A percentile compares a stretch with the other conserved stretches of the same genome.
phyloP scores from a whole-genome alignment of 2,888 invertebrate genomes.

The Galerucella nymphaeae region DNA sequence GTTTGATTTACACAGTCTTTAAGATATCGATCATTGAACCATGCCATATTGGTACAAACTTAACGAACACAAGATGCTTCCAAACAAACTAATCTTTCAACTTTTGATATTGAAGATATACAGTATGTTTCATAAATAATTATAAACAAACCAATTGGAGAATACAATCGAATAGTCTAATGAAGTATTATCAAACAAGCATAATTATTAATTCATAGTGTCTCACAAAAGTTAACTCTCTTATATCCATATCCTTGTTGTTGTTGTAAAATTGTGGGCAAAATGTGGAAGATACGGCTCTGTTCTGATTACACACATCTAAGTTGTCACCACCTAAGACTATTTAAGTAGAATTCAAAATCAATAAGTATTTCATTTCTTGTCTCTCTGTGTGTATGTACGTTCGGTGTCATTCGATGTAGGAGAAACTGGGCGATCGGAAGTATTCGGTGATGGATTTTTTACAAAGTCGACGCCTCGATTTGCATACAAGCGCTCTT shows the following conservation, averaged over 20 bases:
- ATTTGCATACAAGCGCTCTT: slow-evolving; percentile 61
- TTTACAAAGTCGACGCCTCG: slow-evolving; percentile 41
- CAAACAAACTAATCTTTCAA: background rate
- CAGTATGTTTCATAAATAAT: background rate
- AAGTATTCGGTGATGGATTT: slow-evolving; percentile 58
- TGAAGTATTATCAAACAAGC: background rate
- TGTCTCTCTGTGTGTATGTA: slow-evolving; percentile 60
- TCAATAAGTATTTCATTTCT: slow-evolving; percentile 65
- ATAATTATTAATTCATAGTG: too few relatives aligned
- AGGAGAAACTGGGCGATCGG: slow-evolving; percentile 56
- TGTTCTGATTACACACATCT: slow-evolving; percentile 44
- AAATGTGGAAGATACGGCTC: background rate
- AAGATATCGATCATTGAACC: slow-evolving; percentile 6
- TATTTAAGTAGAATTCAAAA: slow-evolving; percentile 65
- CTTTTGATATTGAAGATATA: background rate
- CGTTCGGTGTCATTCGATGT: slow-evolving; percentile 57
- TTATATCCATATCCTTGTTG: background rate
- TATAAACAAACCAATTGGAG: background rate
- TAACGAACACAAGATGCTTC: background rate
- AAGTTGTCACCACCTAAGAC: slow-evolving; percentile 62
- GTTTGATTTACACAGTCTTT: background rate
- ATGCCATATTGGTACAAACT: background rate
- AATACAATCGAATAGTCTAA: too few relatives aligned
- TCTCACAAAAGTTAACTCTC: too few relatives aligned
- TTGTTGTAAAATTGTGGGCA: background rate